These are phyloP conservation scores for Trichogramma evanescens DNA, from an alignment of 2,888 invertebrate species.

Conservation along the genomic window DNA sequence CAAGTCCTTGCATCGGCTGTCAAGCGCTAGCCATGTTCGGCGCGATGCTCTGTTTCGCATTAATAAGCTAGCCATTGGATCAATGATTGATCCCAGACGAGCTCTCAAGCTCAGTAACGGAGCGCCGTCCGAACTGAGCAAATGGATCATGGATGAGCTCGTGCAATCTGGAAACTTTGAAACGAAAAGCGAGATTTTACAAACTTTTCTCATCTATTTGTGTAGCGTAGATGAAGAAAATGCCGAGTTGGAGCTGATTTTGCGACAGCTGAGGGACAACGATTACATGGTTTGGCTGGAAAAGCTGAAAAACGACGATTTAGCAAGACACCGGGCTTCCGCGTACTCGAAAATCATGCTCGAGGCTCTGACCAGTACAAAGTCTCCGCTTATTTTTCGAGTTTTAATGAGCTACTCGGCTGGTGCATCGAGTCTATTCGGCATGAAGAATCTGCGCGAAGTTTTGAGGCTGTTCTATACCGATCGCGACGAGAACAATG, in stretches of 20 bases:
- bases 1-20: constrained; percentile 21
- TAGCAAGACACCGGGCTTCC: constrained; percentile 20
- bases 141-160: constrained; percentile 36
- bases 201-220: constrained; percentile 36
- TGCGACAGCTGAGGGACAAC: constrained; percentile 25
- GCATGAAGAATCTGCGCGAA: constrained; percentile 27
- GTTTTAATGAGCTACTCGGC: constrained; percentile 31
- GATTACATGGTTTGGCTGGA: neutral
- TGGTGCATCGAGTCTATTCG: constrained; percentile 28
- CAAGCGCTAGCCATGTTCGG: constrained; percentile 27
- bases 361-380: constrained; percentile 32
- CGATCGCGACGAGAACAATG: constrained; percentile 24
- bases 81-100: constrained; percentile 30
- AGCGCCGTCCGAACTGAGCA: constrained; percentile 23
- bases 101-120: constrained; percentile 12
- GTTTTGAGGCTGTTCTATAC: constrained; percentile 30
- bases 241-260: constrained; percentile 25
- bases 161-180: constrained; percentile 23
- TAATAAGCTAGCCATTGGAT: constrained; percentile 30
- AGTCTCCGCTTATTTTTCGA: constrained; percentile 32
- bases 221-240: constrained; percentile 22
- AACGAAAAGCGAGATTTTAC: constrained; percentile 31
- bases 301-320: constrained; percentile 3
- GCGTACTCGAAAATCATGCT: constrained; percentile 35
- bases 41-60: constrained; percentile 34